Evolutionary conservation across 2,113 vertebrate genomes (phyloP), one percentile per base, ranked within the genome.

Genomic region (Porphyrio hochstetteri): DNA sequence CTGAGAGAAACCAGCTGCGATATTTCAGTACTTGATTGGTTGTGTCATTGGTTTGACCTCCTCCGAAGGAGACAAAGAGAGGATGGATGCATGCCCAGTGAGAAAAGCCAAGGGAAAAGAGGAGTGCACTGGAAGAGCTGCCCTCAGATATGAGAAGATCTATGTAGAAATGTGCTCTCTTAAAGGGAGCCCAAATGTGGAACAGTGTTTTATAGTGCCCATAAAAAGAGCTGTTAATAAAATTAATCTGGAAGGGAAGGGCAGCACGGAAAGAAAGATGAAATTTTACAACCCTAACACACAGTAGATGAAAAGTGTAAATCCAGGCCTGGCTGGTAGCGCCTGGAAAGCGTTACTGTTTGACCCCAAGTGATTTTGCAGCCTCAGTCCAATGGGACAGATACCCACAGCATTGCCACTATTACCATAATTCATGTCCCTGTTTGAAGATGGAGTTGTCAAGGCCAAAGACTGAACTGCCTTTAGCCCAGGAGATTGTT

Each of bases 161-260:
- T 36, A 0, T 31, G 33, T 10, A 60, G 69, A 48, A 82, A 75
- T 79, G 35, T 31, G 31, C 38, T 53, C 53, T 76, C 64, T 89
- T 48, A 8, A 56, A n/a, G n/a, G 48, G 35, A 10, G 4, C 35
- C 48, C 24, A 35, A 4, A 55, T 31, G 44, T 35, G 64, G 70
- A 42, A 31, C 7, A 7, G 24, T 53, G 76, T 44, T 92, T 96
- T 90, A 67, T 4, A 42, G 74, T 60, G 44, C 23, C 53, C 1
- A 0, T 92, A 68, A 93, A 95, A 91, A 86, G 36, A 79, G 36
- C 74, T 85, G 27, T 72, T 95, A 92, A 65, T 85, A 46, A 79
- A 91, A 92, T 95, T 78, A 81, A 76, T 92, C 53, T 82, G 38
- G 65, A 75, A 90, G 64, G 40, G 52, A 81, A 92, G 16, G 72